phyloP scores from a whole-genome alignment of 2,888 invertebrate species.

The Napeogenes sylphis region DNA sequence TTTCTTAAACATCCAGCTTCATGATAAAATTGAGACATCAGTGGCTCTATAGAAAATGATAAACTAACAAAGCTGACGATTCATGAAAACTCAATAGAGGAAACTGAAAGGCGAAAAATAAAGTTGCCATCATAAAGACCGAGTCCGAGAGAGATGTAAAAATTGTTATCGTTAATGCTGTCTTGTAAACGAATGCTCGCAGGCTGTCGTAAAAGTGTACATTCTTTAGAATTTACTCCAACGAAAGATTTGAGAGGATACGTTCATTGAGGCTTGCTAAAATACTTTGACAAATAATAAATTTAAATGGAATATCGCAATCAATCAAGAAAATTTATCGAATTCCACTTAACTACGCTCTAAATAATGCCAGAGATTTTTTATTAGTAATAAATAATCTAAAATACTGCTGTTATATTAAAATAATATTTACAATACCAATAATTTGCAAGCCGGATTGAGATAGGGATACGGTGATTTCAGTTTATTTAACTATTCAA shows the following conservation, averaged over 20 bases:
- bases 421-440: too few relatives aligned
- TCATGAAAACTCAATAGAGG: slow-evolving; percentile 38
- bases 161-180: slow-evolving; percentile 52
- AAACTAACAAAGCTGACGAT: slow-evolving; percentile 32
- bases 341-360: too few relatives aligned
- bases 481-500: too few relatives aligned
- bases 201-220: slow-evolving; percentile 43
- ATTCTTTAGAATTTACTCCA: slow-evolving; percentile 41
- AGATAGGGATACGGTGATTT: too few relatives aligned
- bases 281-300: neutral
- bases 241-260: slow-evolving; percentile 33
- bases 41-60: slow-evolving; percentile 24
- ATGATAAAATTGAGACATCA: neutral
- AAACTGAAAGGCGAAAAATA: slow-evolving; percentile 33
- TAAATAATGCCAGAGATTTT: too few relatives aligned
- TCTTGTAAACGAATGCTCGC: slow-evolving; percentile 45
- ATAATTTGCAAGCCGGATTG: too few relatives aligned
- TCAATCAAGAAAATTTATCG: too few relatives aligned
- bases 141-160: slow-evolving; percentile 39
- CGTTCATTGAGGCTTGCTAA: neutral
- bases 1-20: neutral
- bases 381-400: too few relatives aligned
- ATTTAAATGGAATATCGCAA: too few relatives aligned
- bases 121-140: slow-evolving; percentile 25
- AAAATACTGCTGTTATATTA: too few relatives aligned